Conservation (phyloP, 1,140 invertebrate species). For the Nomia melanderi region DNA sequence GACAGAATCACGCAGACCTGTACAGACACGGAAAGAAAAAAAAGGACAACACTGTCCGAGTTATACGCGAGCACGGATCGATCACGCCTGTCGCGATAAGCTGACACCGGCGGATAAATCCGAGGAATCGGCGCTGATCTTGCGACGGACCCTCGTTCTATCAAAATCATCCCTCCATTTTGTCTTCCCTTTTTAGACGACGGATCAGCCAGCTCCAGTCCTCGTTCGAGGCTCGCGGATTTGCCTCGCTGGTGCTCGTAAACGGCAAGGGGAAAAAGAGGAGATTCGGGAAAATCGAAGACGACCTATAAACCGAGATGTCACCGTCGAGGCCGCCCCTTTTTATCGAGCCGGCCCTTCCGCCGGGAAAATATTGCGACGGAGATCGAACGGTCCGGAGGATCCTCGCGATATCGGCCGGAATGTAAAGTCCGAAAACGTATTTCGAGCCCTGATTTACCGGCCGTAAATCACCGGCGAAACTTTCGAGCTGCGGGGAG, state of each 20-base stretch:
- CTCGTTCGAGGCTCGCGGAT: background rate
- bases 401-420: background rate
- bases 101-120: constrained; percentile 16
- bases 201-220: background rate
- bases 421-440: background rate
- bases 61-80: too few species aligned
- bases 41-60: too few species aligned
- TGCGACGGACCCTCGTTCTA: constrained; percentile 39
- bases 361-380: constrained; percentile 20
- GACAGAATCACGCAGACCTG: too few species aligned
- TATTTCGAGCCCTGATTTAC: background rate
- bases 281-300: constrained; percentile 42
- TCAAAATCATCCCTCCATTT: constrained; percentile 2
- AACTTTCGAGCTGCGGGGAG: too few species aligned
- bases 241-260: constrained; percentile 21
- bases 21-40: too few species aligned
- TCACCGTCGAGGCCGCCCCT: background rate
- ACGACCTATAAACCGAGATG: constrained; percentile 54
- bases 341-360: background rate
- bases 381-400: background rate
- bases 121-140: background rate
- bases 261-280: background rate
- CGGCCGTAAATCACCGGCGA: background rate
- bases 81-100: constrained; percentile 6
- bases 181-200: background rate